These are phyloP conservation scores for Melieria crassipennis DNA, from an alignment of 2,888 invertebrate genomes.

Conservation along the genomic window DNA sequence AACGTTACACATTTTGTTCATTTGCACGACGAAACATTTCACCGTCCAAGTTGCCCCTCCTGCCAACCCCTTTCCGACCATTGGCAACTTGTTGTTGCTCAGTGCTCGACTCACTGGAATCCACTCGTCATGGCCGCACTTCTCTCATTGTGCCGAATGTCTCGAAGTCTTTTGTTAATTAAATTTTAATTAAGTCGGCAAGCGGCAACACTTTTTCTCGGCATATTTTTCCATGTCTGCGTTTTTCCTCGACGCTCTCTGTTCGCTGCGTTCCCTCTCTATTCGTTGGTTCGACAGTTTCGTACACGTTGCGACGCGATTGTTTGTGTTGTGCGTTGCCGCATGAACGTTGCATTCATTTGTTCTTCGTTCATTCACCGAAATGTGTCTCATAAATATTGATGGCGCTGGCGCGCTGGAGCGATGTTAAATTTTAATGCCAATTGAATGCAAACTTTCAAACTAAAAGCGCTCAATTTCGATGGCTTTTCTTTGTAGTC, in stretches of 20 bases:
- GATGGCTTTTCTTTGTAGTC: background rate
- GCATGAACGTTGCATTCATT: background rate
- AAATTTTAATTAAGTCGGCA: slow-evolving; percentile 22
- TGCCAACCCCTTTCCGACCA: no score
- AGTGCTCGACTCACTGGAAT: no score
- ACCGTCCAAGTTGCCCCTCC: no score
- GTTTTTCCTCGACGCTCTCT: background rate
- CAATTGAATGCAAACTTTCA: background rate
- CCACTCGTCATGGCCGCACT: no score
- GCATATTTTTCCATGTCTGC: background rate
- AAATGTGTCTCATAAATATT: slow-evolving; percentile 23
- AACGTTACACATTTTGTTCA: no score
- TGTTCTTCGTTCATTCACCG: background rate
- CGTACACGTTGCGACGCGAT: background rate
- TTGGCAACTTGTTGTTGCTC: no score
- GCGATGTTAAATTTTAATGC: background rate
- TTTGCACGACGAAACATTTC: no score
- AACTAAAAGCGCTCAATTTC: background rate
- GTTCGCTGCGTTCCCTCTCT: background rate
- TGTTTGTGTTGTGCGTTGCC: background rate
- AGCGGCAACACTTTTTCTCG: background rate
- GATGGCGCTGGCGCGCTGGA: background rate
- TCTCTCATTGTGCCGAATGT: no score
- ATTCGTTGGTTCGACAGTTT: background rate
- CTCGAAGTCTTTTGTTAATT: slow-evolving; percentile 7